Conservation (phyloP, 2,797 vertebrate genomes). For the Cyclura pinguis region DNA sequence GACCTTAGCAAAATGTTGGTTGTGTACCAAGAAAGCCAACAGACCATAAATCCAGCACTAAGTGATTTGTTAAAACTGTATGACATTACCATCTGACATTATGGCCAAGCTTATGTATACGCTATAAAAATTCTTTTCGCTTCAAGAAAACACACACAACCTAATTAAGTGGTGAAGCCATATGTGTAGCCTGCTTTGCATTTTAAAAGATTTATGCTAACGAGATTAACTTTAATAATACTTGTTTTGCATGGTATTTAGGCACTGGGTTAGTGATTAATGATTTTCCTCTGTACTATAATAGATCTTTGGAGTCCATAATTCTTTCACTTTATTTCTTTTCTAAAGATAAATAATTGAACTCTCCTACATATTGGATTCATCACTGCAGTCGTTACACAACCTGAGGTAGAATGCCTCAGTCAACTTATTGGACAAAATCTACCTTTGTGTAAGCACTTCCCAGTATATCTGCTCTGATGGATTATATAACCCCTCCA, state of each 20-base stretch:
- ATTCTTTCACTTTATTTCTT: slow-evolving; percentile 37
- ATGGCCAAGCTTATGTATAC: slow-evolving; percentile 34
- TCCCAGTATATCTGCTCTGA: not conserved
- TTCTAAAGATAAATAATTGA: slow-evolving; percentile 56
- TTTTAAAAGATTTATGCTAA: slow-evolving; percentile 65
- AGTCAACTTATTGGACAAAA: not conserved
- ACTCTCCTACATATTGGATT: slow-evolving; percentile 15
- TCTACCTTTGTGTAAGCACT: not conserved
- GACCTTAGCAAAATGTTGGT: slow-evolving; percentile 52
- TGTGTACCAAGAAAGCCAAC: slow-evolving; percentile 50
- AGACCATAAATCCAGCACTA: slow-evolving; percentile 51
- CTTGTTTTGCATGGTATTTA: slow-evolving; percentile 43
- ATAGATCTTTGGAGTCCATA: slow-evolving; percentile 47
- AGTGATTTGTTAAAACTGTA: slow-evolving; percentile 62
- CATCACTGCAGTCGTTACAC: slow-evolving; percentile 10
- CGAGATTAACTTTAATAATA: slow-evolving; percentile 60
- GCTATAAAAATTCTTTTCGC: slow-evolving; percentile 37
- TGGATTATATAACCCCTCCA: not conserved
- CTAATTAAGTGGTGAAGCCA: slow-evolving; percentile 53
- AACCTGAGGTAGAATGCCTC: slow-evolving; percentile 4
- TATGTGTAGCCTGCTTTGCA: slow-evolving; percentile 42
- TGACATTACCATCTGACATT: slow-evolving; percentile 53
- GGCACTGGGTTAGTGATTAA: slow-evolving; percentile 49
- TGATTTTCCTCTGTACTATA: slow-evolving; percentile 39
- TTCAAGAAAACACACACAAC: slow-evolving; percentile 45